Evolutionary conservation across 2,113 vertebrate genomes (phyloP).

Genomic region (Brienomyrus longianalis): DNA sequence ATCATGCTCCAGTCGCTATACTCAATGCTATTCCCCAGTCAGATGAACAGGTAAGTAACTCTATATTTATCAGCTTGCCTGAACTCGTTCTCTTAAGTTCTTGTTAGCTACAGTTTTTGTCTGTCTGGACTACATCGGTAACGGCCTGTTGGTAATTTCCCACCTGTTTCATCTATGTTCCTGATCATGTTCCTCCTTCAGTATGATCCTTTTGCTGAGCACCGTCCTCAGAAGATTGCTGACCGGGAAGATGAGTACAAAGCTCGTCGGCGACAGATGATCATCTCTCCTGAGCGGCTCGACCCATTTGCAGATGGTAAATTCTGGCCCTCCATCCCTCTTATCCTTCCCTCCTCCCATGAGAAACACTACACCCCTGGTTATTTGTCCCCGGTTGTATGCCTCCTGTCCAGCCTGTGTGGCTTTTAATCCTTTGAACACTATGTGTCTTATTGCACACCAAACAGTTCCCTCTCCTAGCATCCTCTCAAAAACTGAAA

Average conservation of each 20-base stretch:
- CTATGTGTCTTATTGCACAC: constrained; percentile 57
- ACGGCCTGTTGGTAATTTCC: background rate
- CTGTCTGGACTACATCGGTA: background rate
- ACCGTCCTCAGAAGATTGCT: constrained; percentile 88
- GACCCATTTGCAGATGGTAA: constrained; percentile 99
- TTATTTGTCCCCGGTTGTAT: constrained; percentile 24
- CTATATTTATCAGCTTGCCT: background rate
- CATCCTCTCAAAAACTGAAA: constrained; percentile 29
- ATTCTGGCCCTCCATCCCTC: constrained; percentile 35
- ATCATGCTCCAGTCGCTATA: constrained; percentile 92
- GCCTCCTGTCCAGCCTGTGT: constrained; percentile 38
- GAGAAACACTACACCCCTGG: constrained; percentile 27
- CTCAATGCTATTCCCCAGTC: constrained; percentile 96
- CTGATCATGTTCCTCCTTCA: constrained; percentile 38
- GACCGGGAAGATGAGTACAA: constrained; percentile 98
- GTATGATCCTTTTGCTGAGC: constrained; percentile 98
- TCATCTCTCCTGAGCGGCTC: constrained; percentile 96
- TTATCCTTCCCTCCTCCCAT: constrained; percentile 25
- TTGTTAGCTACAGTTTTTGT: background rate
- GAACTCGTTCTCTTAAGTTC: background rate
- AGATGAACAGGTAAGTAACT: constrained; percentile 77
- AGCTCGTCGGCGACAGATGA: constrained; percentile 89
- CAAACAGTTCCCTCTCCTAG: constrained; percentile 48
- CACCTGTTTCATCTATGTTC: background rate
- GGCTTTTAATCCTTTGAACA: constrained; percentile 61